Conservation (phyloP, 2,888 invertebrate genomes). For the Ophioninae sp. region DNA sequence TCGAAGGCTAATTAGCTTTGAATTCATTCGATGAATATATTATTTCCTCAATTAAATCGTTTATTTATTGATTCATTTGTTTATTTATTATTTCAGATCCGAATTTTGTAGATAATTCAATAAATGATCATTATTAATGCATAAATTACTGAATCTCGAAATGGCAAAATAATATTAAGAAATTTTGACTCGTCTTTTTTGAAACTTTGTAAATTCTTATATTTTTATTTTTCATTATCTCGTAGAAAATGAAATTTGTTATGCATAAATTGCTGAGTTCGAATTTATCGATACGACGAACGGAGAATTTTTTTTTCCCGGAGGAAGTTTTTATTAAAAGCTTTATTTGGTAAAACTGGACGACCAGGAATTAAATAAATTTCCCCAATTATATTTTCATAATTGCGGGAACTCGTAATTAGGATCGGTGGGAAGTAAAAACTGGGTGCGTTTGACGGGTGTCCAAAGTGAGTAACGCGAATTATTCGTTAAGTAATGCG, state of each 20-base stretch:
- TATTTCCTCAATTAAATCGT: not conserved
- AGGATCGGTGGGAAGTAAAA: not conserved
- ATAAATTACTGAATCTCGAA: no score
- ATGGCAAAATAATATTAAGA: no score
- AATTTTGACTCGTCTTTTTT: no score
- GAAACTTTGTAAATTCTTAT: no score
- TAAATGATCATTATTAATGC: no score
- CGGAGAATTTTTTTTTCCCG: not conserved
- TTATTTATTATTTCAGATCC: no score
- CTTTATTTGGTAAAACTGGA: not conserved
- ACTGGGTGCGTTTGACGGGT: not conserved
- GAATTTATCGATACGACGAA: not conserved
- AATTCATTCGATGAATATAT: constrained; percentile 6
- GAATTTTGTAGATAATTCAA: no score
- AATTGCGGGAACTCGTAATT: not conserved
- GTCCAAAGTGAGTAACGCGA: not conserved
- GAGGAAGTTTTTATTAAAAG: not conserved
- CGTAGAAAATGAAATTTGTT: no score
- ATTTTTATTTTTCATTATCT: no score
- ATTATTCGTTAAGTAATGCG: no score
- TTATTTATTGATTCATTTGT: no score
- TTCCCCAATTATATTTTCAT: not conserved
- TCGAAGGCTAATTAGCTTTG: constrained; percentile 28
- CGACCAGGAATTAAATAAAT: not conserved
- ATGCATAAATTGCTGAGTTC: not conserved